Evolutionary conservation across 2,113 vertebrate species (phyloP).

Genomic region (Clupea harengus): DNA sequence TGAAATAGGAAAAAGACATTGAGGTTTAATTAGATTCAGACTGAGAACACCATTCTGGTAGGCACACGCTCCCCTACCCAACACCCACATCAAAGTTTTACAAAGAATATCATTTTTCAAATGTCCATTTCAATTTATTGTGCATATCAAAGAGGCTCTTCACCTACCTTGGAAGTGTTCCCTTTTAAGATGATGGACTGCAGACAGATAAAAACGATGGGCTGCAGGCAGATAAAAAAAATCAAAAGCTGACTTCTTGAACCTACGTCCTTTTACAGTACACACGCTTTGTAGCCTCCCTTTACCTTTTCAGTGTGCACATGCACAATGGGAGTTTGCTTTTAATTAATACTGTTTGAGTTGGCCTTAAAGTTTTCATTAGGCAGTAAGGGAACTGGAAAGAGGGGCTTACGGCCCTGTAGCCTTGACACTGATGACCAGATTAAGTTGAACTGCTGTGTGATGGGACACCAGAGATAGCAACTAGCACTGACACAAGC

Average conservation of each 20-base stretch:
- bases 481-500: not conserved
- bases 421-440: slow-evolving; percentile 31
- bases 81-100: not conserved
- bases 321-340: slow-evolving; percentile 33
- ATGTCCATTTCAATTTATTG: not conserved
- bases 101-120: not conserved
- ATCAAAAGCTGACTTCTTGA: not conserved
- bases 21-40: not conserved
- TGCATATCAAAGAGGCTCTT: not conserved
- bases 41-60: not conserved
- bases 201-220: not conserved
- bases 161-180: not conserved
- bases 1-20: not conserved
- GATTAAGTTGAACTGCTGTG: slow-evolving; percentile 33
- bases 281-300: not conserved
- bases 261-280: not conserved
- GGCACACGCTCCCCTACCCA: not conserved
- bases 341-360: slow-evolving; percentile 52
- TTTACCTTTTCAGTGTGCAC: not conserved
- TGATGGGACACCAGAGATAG: slow-evolving; percentile 28
- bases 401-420: slow-evolving; percentile 9
- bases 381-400: slow-evolving; percentile 35
- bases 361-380: slow-evolving; percentile 45
- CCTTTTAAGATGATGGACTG: not conserved
- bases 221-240: not conserved